phyloP scores from a whole-genome alignment of 2,113 vertebrate genomes.

The Onychorhynchus coronatus region DNA sequence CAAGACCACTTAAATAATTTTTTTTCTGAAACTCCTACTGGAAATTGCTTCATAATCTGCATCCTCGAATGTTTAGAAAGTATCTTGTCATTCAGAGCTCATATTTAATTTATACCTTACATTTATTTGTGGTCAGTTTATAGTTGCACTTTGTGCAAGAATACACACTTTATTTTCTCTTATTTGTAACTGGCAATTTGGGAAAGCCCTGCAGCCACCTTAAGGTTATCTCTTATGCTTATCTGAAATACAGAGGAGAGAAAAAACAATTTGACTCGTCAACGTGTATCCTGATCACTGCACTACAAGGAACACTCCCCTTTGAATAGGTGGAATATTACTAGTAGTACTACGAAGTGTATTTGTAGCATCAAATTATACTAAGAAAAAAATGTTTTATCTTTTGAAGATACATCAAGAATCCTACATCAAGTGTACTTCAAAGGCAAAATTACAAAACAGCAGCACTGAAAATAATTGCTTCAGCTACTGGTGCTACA shows the following conservation, averaged over 20 bases:
- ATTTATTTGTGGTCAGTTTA: background rate
- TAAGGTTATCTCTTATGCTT: background rate
- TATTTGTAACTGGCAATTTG: background rate
- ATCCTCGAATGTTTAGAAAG: background rate
- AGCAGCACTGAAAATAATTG: background rate
- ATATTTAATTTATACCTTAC: background rate
- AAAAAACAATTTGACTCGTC: background rate
- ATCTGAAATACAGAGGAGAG: background rate
- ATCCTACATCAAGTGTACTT: background rate
- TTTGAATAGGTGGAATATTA: background rate
- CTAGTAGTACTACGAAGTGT: background rate
- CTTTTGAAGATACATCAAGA: background rate
- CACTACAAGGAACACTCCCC: background rate
- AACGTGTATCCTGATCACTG: background rate
- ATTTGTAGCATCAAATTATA: background rate
- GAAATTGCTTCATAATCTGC: background rate
- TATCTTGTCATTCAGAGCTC: background rate
- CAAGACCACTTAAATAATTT: background rate
- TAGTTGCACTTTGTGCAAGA: background rate
- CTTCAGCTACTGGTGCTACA: background rate
- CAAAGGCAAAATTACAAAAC: background rate
- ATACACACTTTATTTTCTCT: background rate
- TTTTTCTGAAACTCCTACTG: background rate
- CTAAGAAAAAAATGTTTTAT: background rate
- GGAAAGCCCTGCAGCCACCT: background rate